Base-by-base conservation (phyloP, 2,888 invertebrate genomes). In the Aphodius sticticus region DNA sequence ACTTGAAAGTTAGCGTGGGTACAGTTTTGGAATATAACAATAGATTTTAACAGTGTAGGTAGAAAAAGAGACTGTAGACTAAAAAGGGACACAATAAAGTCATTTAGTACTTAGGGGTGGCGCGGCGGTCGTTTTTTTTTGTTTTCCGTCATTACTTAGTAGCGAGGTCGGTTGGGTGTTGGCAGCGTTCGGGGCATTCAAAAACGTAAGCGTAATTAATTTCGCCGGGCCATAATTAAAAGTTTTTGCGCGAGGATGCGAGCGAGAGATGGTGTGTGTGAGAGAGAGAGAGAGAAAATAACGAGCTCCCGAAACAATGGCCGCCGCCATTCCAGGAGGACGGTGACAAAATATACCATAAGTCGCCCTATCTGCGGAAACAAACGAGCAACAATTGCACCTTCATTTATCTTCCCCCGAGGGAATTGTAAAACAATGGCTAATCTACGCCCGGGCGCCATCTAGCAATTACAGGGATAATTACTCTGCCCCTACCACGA, bases 381-480 rank as follows among this genome's bases (percentile, higher is more conserved):
- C 88, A 88, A 88, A 88, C 87, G 87, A 88, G 87, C 86, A 87
- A 86, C 88, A 88, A 88, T 88, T 88, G 87, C 87, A 86, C 86
- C 87, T 87, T 86, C 88, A 88, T 88, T 87, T 87, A 88, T 88
- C 87, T 86, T 86, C 85, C 85, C 85, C 82, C 84, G 86, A 87
- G 74, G 74, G 88, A 86, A 88, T 86, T 86, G 86, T 86, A 87
- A 88, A 88, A 89, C 88, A 89, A 88, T 88, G 85, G 87, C 85
- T 88, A 88, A 89, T 88, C 88, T 87, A 86, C 87, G 86, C 86
- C 86, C 85, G 84, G 74, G 84, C 87, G 87, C 88, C 87, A 87
- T 88, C 88, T 88, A 87, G 87, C 87, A 88, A 88, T 88, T 88
- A 89, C 86, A 85, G 86, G 87, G 87, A 87, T 87, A 89, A 88